Conservation (phyloP, 2,113 vertebrate genomes). For the Steatornis caripensis region DNA sequence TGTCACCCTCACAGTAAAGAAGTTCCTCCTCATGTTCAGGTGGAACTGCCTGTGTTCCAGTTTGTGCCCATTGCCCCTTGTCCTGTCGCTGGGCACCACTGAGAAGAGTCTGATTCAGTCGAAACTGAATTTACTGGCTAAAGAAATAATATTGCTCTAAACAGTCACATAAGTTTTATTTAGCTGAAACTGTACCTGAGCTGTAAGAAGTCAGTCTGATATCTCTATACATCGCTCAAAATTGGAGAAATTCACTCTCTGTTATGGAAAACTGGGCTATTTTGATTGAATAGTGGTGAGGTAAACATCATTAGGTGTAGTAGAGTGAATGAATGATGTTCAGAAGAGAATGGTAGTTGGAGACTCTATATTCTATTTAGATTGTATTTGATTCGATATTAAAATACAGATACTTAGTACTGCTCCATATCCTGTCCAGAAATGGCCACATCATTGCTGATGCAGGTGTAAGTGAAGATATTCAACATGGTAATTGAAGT, state of each 20-base stretch:
- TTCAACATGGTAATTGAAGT: background rate
- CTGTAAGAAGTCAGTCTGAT: background rate
- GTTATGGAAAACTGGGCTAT: background rate
- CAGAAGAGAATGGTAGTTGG: background rate
- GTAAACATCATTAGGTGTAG: background rate
- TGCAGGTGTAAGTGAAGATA: background rate
- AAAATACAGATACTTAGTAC: background rate
- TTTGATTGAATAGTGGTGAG: background rate
- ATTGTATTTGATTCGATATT: background rate
- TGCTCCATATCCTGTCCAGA: background rate
- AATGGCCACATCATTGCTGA: background rate
- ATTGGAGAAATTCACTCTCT: background rate
- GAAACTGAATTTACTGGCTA: background rate
- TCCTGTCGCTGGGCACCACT: no score
- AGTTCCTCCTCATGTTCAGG: no score
- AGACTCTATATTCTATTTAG: background rate
- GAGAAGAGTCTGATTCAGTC: no score
- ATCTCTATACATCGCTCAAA: background rate
- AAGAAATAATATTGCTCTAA: background rate
- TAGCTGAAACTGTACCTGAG: background rate
- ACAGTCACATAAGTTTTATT: background rate
- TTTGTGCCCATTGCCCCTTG: no score
- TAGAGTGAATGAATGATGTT: background rate
- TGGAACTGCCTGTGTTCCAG: no score
- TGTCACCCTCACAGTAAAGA: no score